phyloP scores from a whole-genome alignment of 2,113 vertebrate species.

The Bos javanicus region DNA sequence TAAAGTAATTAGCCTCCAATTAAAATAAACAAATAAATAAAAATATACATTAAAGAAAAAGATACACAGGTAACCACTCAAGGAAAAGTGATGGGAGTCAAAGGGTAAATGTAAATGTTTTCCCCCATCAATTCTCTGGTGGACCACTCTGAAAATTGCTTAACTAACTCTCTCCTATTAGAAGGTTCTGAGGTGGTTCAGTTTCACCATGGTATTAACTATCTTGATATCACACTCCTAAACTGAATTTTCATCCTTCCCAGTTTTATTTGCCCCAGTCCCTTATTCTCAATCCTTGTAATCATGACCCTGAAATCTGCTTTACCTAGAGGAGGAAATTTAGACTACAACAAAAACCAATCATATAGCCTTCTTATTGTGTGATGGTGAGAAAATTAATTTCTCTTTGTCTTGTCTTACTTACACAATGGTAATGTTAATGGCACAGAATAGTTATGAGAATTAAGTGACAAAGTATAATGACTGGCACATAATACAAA shows the following conservation, averaged over 20 bases:
- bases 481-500: not conserved
- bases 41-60: not conserved
- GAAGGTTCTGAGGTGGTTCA: not conserved
- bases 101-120: not conserved
- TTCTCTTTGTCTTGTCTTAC: not conserved
- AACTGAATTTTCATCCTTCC: not conserved
- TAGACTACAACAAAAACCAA: not conserved
- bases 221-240: not conserved
- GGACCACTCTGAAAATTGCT: not conserved
- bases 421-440: not conserved
- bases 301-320: not conserved
- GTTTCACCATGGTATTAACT: not conserved
- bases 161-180: not conserved
- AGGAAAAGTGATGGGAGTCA: not conserved
- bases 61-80: not conserved
- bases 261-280: not conserved
- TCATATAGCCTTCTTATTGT: not conserved
- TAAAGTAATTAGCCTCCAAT: not conserved
- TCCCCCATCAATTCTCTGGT: not conserved
- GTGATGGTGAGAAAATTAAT: constrained; percentile 13
- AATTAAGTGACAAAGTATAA: not conserved
- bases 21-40: not conserved
- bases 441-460: not conserved
- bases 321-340: not conserved
- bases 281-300: not conserved